Base-by-base conservation (phyloP, 2,888 invertebrate genomes). In the Rhamphomyia laevipes region DNA sequence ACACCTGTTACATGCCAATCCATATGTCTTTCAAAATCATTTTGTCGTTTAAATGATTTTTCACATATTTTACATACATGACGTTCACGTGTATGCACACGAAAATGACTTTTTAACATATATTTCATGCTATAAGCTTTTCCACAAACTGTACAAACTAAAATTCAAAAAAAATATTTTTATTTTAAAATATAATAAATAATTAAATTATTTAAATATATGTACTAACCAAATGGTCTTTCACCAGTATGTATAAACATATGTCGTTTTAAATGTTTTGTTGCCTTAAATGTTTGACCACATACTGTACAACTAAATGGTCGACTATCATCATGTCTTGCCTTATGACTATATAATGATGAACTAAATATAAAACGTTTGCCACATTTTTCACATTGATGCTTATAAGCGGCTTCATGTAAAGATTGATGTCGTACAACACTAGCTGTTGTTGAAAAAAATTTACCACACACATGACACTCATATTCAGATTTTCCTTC, bases 361-460 rank as follows among this genome's bases (percentile, higher is more conserved):
- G 68, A 68, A 45, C 70, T 69, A 58, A 71, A 69, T 13, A 68
- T 58, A 54, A 72, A 73, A 47, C 67, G 62, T 56, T 71, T 71
- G 7, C 69, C 70, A 56, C 72, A 73, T 23, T 65, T 54, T 47
- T 71, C 67, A 52, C 72, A 73, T 53, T 72, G 67, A 54, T 66
- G 72, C 13, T 35, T 35, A 35, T n/a, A 35, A 13, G 35, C 35
- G 2, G 35, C 35, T n/a, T 35, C 35, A 35, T 35, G 35, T 5
- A 35, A n/a, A 4, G 35, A 13, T 13, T 35, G 35, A 35, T 35
- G 35, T n/a, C 35, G 3, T 13, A 35, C n/a, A n/a, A 35, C 35
- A 35, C 35, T 35, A n/a, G n/a, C 13, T 13, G 35, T 35, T n/a
- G 35, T 35, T 13, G 35, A 35, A 35, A 35, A 35, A n/a, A n/a